Conservation (phyloP, 1,140 invertebrate genomes). For the Helicoverpa armigera region DNA sequence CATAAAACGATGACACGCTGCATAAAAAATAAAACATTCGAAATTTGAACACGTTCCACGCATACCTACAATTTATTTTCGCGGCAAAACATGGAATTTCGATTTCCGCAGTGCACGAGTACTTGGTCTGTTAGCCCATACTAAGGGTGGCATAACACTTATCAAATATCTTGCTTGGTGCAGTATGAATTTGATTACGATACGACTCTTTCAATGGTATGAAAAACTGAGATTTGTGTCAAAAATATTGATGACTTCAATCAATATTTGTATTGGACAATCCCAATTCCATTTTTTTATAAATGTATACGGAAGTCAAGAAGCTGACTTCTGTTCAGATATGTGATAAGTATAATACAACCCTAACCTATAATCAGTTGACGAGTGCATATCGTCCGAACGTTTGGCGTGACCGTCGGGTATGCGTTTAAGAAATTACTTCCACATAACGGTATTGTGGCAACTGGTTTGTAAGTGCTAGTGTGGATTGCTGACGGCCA, state of each 20-base stretch:
- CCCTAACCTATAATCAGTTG: slow-evolving; percentile 43
- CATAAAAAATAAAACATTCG: slow-evolving; percentile 10
- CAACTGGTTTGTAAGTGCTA: slow-evolving; percentile 75
- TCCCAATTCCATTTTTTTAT: too few species aligned
- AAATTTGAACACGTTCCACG: neutral
- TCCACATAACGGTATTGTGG: slow-evolving; percentile 76
- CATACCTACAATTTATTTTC: neutral
- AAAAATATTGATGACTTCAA: too few species aligned
- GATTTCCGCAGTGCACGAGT: too few species aligned
- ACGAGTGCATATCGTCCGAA: slow-evolving; percentile 65
- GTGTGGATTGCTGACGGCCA: slow-evolving; percentile 66
- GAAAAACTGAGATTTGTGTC: too few species aligned
- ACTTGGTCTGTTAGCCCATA: too few species aligned
- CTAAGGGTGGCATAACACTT: too few species aligned
- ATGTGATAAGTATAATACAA: neutral
- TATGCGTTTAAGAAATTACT: slow-evolving; percentile 78
- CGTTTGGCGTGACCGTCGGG: slow-evolving; percentile 71
- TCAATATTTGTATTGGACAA: too few species aligned
- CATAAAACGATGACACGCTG: neutral
- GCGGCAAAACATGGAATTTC: neutral
- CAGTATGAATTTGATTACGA: too few species aligned
- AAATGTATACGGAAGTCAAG: too few species aligned
- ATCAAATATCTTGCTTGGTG: too few species aligned
- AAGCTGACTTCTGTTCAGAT: too few species aligned
- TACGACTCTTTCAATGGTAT: too few species aligned